These are phyloP conservation scores for Steatocranus sp. DNA, from an alignment of 2,797 vertebrate species.

Conservation along the genomic window DNA sequence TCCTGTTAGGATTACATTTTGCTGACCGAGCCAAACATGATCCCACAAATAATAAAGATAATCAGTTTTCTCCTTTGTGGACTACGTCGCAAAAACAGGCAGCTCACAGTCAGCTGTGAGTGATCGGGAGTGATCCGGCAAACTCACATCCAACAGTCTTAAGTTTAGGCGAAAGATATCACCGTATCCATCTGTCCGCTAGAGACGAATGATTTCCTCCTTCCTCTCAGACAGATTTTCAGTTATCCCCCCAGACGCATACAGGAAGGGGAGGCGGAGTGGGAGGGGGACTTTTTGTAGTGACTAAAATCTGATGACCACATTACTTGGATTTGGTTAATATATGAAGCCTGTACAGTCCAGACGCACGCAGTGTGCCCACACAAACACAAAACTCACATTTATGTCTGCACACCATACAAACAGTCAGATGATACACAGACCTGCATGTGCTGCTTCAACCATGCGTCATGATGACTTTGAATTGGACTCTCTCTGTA, in stretches of 20 bases:
- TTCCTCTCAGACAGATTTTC: slow-evolving; percentile 7
- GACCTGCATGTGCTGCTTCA: background rate
- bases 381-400: background rate
- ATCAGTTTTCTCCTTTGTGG: background rate
- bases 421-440: slow-evolving; percentile 2
- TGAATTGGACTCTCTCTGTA: background rate
- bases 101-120: background rate
- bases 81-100: background rate
- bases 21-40: background rate
- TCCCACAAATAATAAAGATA: background rate
- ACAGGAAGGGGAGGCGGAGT: background rate
- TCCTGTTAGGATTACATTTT: slow-evolving; percentile 12
- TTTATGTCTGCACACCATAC: background rate
- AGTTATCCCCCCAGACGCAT: background rate
- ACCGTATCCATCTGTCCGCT: background rate
- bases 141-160: background rate
- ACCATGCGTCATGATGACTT: background rate
- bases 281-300: background rate
- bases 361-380: background rate
- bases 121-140: background rate
- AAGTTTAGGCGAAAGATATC: slow-evolving; percentile 1
- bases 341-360: background rate
- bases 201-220: background rate
- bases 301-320: background rate
- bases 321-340: background rate